These are phyloP conservation scores for Tyria jacobaeae DNA, from an alignment of 2,888 invertebrate species.

Conservation along the genomic window DNA sequence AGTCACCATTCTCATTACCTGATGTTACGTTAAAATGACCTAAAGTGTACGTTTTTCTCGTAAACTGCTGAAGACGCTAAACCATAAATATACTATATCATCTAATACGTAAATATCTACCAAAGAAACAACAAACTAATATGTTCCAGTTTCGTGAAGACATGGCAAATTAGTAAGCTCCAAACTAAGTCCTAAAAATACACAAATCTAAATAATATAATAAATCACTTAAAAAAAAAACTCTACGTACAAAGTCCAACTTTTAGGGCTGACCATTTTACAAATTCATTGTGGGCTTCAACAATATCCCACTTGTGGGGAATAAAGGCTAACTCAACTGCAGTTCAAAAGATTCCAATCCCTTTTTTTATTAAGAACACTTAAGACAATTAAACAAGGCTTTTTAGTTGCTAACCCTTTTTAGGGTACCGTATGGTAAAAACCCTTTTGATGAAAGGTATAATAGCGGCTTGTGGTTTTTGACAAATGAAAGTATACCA, in stretches of 20 bases:
- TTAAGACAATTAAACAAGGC: conserved; percentile 72
- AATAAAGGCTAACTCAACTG: conserved; percentile 60
- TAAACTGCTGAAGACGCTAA: too few relatives aligned
- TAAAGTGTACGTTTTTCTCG: too few relatives aligned
- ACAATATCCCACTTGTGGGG: conserved; percentile 56
- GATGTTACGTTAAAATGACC: too few relatives aligned
- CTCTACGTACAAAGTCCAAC: conserved; percentile 18
- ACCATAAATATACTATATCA: too few relatives aligned
- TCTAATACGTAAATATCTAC: too few relatives aligned
- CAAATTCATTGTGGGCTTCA: conserved; percentile 53
- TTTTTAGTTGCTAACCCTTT: conserved; percentile 61
- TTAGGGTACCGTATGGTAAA: conserved; percentile 42
- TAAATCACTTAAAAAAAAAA: too few relatives aligned
- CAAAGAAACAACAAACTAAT: too few relatives aligned
- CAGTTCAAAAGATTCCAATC: conserved; percentile 58
- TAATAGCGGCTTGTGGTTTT: background rate
- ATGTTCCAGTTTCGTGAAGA: too few relatives aligned
- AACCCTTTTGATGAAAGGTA: conserved; percentile 3
- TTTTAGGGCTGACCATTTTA: conserved; percentile 28
- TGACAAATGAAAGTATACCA: background rate
- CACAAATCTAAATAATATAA: too few relatives aligned
- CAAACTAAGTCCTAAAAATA: too few relatives aligned
- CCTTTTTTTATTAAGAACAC: conserved; percentile 66
- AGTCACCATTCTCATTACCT: too few relatives aligned
- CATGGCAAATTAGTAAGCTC: too few relatives aligned